Base-by-base conservation (phyloP, 2,797 vertebrate species). In the Fratercula arctica region DNA sequence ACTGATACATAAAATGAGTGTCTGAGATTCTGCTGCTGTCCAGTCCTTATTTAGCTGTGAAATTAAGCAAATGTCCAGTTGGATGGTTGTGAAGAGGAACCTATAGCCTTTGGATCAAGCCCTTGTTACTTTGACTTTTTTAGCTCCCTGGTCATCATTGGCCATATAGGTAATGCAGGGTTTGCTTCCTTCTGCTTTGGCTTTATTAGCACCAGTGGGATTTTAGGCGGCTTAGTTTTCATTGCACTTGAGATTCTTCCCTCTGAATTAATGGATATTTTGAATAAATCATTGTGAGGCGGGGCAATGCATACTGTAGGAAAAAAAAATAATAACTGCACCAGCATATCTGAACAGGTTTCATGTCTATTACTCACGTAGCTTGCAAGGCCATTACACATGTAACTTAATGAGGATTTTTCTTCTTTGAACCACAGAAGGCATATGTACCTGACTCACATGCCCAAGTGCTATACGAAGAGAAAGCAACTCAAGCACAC, bases 241-340 rank as follows among this genome's bases (percentile, higher is more conserved):
- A 72, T 86, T 73, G 80, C 69, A 78, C 37, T 81, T 93, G 53
- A 10, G 24, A 73, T 81, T 84, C 39, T 87, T 95, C 84, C 50
- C 43, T 81, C 76, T 90, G 85, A 93, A 94, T 68, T 87, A 93
- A 91, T 94, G 82, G 87, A 51, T 91, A 66, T 90, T 94, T 94
- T 94, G 57, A 95, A 95, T 94, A 94, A 91, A 94, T 88, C 39
- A 78, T 85, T 87, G 31, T 79, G 64, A 95, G 70, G 56, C 5
- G 20, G 50, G 31, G 82, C 16, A 87, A 69, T 1, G 37, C 43
- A 75, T 83, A 37, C 39, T 82, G 56, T 57, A 92, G 70, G 29
- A 29, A n/a, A 69, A 90, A 90, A 85, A 67, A 74, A 59, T 53
- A 86, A 57, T 16, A 12, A 64, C 76, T 57, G 66, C 5, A 3